Percentiles rank a stretch among this genome's conserved stretches.
Conservation (phyloP, 1,140 invertebrate species). For the Caenorhabditis tropicalis region DNA sequence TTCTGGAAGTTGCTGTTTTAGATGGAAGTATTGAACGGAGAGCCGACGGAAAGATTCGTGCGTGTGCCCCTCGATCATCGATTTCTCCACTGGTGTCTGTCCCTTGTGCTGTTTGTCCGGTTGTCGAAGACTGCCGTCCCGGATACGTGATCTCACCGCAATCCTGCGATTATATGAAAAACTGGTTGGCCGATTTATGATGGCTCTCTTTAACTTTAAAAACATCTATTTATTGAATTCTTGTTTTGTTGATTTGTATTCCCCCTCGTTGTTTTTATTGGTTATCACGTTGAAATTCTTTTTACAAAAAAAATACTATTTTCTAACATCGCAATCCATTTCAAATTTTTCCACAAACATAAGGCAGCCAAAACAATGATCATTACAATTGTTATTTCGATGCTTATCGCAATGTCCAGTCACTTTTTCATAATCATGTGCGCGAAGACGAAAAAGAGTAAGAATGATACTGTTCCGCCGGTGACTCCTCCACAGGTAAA, state of each 20-base stretch:
- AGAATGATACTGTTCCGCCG: neutral
- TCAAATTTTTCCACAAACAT: neutral
- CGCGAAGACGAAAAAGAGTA: neutral
- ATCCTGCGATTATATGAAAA: conserved; percentile 49
- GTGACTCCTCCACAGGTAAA: neutral
- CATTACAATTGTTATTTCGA: conserved; percentile 23
- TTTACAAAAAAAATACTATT: no score
- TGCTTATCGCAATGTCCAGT: conserved; percentile 25
- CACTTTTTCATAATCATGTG: neutral
- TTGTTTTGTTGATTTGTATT: neutral
- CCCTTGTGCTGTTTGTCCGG: conserved; percentile 56
- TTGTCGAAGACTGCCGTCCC: conserved; percentile 55
- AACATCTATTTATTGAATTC: neutral
- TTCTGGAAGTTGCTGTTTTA: conserved; percentile 56
- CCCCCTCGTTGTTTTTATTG: no score
- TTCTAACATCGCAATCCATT: no score
- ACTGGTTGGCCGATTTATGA: conserved; percentile 33
- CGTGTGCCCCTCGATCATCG: neutral
- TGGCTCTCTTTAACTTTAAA: neutral
- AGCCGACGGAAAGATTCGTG: conserved; percentile 51
- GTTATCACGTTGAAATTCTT: no score
- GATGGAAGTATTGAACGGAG: conserved; percentile 53
- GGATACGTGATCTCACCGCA: conserved; percentile 56
- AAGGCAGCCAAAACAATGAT: neutral
- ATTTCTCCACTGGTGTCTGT: conserved; percentile 34